Conservation (phyloP, 2,797 vertebrate species). For the Menidia menidia region DNA sequence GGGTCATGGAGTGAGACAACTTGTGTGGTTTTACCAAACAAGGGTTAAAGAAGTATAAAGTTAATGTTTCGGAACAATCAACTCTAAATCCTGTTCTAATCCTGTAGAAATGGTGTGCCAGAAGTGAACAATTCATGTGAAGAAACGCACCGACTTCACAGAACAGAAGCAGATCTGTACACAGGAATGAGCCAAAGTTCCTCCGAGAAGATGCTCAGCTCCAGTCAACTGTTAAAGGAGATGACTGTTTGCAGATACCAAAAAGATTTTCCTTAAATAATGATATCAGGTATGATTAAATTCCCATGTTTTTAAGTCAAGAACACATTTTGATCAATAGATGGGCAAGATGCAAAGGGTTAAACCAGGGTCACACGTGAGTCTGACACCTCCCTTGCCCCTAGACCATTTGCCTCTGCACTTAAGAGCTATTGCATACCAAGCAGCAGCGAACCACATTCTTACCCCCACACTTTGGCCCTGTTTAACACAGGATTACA, state of each 20-base stretch:
- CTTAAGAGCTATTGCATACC: constrained; percentile 79
- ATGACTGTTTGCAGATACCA: not conserved
- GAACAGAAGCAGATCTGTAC: not conserved
- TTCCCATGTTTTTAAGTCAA: not conserved
- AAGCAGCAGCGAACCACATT: constrained; percentile 78
- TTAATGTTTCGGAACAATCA: constrained; percentile 1
- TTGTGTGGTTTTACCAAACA: not conserved
- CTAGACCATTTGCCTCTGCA: constrained; percentile 66
- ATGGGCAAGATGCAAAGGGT: constrained; percentile 42
- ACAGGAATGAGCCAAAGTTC: not conserved
- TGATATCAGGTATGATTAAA: not conserved
- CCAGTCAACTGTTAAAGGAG: not conserved
- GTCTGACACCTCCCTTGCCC: constrained; percentile 67
- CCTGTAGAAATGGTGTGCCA: not conserved
- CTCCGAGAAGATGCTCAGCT: not conserved
- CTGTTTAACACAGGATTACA: constrained; percentile 86
- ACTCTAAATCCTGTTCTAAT: constrained; percentile 4
- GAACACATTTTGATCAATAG: constrained; percentile 21
- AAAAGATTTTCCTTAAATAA: not conserved
- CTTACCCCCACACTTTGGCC: constrained; percentile 83
- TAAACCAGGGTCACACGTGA: constrained; percentile 75
- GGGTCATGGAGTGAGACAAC: not conserved
- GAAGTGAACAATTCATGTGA: not conserved
- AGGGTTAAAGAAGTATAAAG: not conserved
- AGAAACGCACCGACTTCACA: not conserved